Evolutionary conservation across 2,113 vertebrate species (phyloP), one percentile per base, ranked within the genome.

Genomic region (Cacatua alba): DNA sequence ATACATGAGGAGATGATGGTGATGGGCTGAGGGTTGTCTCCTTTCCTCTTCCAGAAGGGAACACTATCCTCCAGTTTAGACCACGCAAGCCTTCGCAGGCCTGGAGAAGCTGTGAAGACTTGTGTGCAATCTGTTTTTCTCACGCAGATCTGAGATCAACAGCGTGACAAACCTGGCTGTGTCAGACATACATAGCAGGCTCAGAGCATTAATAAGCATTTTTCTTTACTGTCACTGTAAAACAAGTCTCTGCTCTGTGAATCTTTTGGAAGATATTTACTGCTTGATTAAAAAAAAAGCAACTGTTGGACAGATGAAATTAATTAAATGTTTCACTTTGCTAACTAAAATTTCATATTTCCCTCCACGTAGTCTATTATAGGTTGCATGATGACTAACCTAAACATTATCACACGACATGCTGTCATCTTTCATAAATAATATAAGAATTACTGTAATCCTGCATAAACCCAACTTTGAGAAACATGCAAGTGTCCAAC

Each of bases 361-460:
- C 88, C 86, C 82, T 93, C 90, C 62, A 67, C 39, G 26, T 79
- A 87, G 62, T 16, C 77, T 96, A 75, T 95, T 93, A 63, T 69
- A 85, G 91, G 86, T 92, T 93, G 59, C 88, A 87, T 33, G 86
- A 94, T 91, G 86, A 87, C 77, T 96, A 94, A 86, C 65, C 67
- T 91, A 94, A 92, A 87, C 60, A 88, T 94, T 86, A 94, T 88
- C 82, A 77, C 85, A 79, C 0, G 21, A 70, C 59, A 76, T 82
- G 89, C 68, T 89, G 92, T 95, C 84, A 85, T 49, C 82, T 94
- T 97, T 82, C 57, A 89, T 79, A 92, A 95, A 85, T 90, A 96
- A 94, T 86, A 62, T 57, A 79, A 80, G 19, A 60, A 67, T 92
- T 97, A 62, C 82, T 91, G 82, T 78, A 94, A 95, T 93, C 76